Evolutionary conservation across 2,888 invertebrate genomes (phyloP), one percentile per base, ranked within the genome.

Genomic region (Nysson spinosus): DNA sequence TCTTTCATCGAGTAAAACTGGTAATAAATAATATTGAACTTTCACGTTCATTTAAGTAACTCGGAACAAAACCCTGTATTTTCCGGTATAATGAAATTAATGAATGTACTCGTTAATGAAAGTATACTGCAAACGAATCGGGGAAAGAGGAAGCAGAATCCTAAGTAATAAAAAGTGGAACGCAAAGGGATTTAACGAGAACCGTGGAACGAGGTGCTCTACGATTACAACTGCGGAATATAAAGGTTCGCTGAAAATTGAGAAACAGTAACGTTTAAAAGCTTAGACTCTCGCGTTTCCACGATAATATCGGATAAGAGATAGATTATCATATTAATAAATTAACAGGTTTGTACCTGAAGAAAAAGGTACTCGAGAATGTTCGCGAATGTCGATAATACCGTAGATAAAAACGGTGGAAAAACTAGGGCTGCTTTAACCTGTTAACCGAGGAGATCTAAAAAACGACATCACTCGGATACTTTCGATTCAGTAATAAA

Each of bases 121-220:
- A 54, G 37, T 50, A 51, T 28, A 61, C 47, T 37, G 51, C 57
- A 46, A 62, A 69, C 64, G 62, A 57, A 68, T 69, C 50, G 60
- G 42, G 49, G 37, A 34, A 57, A 64, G 43, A 28, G 58, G 52
- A 56, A 62, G 22, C 35, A 17, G 57, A 65, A 63, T 44, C 54
- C 44, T 56, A 50, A 64, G 49, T 55, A 68, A 72, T 66, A 66
- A 62, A 66, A 61, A 68, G 60, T 51, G 49, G 52, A 66, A 64
- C 66, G 55, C 61, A 70, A 66, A 73, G 66, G 65, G 69, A 75
- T 77, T 72, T 69, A 72, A 75, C 70, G 63, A 75, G 69, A 70
- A 54, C 40, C 44, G 43, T 60, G 51, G 49, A 51, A 35, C 32
- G 46, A 55, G 52, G 56, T 47, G 55, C 56, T 34, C 39, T 40